phyloP scores from a whole-genome alignment of 2,888 invertebrate species.

The Cantharis flavilabris region DNA sequence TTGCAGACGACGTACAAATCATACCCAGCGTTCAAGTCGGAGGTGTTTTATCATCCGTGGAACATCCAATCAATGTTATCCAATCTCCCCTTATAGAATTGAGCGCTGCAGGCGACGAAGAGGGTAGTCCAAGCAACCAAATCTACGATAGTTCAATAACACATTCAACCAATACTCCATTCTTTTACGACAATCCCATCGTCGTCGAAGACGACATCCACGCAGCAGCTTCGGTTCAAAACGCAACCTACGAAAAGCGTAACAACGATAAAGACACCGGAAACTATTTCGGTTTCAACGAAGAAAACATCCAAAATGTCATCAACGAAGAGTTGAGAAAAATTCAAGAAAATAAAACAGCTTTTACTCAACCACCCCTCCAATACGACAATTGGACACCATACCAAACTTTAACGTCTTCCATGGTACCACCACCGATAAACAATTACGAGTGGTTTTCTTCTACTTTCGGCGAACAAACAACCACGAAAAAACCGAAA shows the following conservation, averaged over 20 bases:
- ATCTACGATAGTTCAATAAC: constrained; percentile 14
- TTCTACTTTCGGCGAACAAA: constrained; percentile 26
- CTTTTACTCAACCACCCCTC: constrained; percentile 31
- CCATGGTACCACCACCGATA: constrained; percentile 44
- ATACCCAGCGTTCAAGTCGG: constrained; percentile 69
- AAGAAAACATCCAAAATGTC: constrained; percentile 26
- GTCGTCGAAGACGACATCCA: constrained; percentile 59
- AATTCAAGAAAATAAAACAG: neutral
- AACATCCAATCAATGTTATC: constrained; percentile 72
- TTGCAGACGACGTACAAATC: constrained; percentile 58
- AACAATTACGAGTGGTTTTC: constrained; percentile 45
- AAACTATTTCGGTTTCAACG: constrained; percentile 25
- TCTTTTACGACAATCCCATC: constrained; percentile 52
- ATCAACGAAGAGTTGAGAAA: constrained; percentile 4
- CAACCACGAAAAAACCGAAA: constrained; percentile 60
- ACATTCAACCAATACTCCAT: neutral
- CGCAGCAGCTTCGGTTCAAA: constrained; percentile 54
- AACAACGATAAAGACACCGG: constrained; percentile 40
- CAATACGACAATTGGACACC: constrained; percentile 45
- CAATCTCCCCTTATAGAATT: constrained; percentile 72
- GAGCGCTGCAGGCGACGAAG: constrained; percentile 36
- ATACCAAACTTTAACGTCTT: constrained; percentile 34
- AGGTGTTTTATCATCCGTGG: constrained; percentile 71
- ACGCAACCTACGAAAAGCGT: constrained; percentile 41
- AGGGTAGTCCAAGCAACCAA: constrained; percentile 7